phyloP scores from a whole-genome alignment of 2,113 vertebrate genomes.

The Nerophis lumbriciformis region DNA sequence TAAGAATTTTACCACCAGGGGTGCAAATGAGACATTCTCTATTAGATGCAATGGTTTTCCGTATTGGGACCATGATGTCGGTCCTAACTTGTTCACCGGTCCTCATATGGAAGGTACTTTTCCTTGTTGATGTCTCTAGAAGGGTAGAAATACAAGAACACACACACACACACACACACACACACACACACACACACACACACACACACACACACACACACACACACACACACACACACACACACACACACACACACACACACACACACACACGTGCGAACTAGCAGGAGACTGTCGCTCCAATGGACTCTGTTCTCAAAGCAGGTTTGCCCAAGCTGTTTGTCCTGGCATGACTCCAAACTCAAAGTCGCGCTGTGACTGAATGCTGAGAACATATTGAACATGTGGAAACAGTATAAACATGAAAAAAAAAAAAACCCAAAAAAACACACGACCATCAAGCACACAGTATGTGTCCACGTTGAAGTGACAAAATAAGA shows the following conservation, averaged over 20 bases:
- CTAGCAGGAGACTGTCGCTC: constrained; percentile 21
- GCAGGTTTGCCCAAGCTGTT: constrained; percentile 63
- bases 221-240: not conserved
- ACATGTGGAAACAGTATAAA: constrained; percentile 21
- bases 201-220: too few species aligned
- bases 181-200: too few species aligned
- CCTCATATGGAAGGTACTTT: too few species aligned
- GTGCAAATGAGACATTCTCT: too few species aligned
- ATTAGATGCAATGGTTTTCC: too few species aligned
- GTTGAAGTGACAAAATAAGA: constrained; percentile 13
- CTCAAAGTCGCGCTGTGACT: constrained; percentile 31
- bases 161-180: too few species aligned
- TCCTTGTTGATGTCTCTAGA: too few species aligned
- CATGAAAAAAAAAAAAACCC: constrained; percentile 25
- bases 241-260: constrained; percentile 7
- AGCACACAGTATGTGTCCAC: not conserved
- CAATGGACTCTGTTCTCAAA: constrained; percentile 37
- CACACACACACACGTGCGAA: constrained; percentile 9
- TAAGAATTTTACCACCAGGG: too few species aligned
- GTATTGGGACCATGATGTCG: too few species aligned
- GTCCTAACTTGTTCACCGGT: too few species aligned
- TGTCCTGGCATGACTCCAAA: constrained; percentile 50
- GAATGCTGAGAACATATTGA: constrained; percentile 24
- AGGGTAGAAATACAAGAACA: too few species aligned
- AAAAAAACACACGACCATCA: not conserved